Percentiles rank a stretch among this genome's conserved stretches.
phyloP scores from a whole-genome alignment of 2,888 invertebrate genomes.

The Pachycephus smyrnensis region DNA sequence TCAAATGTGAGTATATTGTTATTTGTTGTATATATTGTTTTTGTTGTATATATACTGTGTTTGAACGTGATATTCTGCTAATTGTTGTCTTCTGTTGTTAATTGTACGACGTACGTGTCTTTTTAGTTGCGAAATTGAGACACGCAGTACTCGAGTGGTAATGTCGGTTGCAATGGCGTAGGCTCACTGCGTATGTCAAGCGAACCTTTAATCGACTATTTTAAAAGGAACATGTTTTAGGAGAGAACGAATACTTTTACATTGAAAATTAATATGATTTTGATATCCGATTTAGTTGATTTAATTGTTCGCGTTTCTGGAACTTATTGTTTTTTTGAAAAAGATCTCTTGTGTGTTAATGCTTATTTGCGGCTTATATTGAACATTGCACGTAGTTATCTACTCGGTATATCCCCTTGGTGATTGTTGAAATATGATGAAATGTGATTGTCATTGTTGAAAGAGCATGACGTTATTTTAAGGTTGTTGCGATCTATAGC shows the following conservation, averaged over 20 bases:
- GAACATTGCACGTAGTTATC: not conserved
- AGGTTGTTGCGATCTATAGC: not conserved
- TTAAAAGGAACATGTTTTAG: not conserved
- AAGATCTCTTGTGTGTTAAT: not conserved
- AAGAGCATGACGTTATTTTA: not conserved
- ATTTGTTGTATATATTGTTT: not conserved
- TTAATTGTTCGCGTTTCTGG: too few relatives aligned
- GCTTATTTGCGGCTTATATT: not conserved
- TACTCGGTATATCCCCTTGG: not conserved
- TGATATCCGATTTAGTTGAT: not conserved
- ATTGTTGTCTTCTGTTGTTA: not conserved
- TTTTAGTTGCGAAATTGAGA: not conserved
- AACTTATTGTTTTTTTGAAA: not conserved
- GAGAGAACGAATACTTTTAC: not conserved
- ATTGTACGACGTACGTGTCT: not conserved
- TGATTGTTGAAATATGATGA: not conserved
- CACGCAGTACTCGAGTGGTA: not conserved
- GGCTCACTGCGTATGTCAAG: not conserved
- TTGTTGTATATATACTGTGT: not conserved
- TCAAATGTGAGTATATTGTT: constrained; percentile 76
- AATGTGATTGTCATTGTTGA: not conserved
- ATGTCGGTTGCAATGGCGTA: not conserved
- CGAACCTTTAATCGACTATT: not conserved
- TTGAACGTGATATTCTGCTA: not conserved
- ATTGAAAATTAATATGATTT: not conserved